A percentile compares a stretch with the other conserved stretches of the same genome.
These are phyloP conservation scores for Drosophila lacicola DNA, from an alignment of 2,888 invertebrate species.

Conservation along the genomic window DNA sequence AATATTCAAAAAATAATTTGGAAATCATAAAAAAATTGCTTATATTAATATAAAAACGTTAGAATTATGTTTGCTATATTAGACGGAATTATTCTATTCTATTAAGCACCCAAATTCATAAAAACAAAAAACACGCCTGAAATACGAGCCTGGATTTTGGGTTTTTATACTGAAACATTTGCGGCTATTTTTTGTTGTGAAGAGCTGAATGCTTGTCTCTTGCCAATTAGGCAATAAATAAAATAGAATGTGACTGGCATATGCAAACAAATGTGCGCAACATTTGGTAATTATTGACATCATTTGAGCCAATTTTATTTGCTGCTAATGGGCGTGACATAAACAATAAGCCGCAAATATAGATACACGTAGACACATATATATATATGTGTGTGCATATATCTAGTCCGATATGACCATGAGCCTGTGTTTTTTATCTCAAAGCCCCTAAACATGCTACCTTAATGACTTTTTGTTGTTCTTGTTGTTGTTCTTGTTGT, in stretches of 20 bases:
- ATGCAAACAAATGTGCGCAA: conserved; percentile 22
- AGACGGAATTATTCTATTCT: too few species aligned
- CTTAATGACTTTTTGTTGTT: conserved; percentile 42
- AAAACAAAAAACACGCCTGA: too few species aligned
- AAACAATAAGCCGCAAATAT: conserved; percentile 18
- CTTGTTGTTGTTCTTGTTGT: conserved; percentile 9
- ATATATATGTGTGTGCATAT: conserved; percentile 1
- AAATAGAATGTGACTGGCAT: conserved; percentile 12
- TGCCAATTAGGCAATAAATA: conserved; percentile 6
- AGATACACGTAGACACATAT: neutral
- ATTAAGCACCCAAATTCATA: too few species aligned
- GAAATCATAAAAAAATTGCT: too few species aligned
- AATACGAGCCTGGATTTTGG: too few species aligned
- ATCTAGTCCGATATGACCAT: conserved; percentile 7
- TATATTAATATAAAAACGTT: too few species aligned
- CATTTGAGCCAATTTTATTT: conserved; percentile 33
- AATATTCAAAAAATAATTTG: too few species aligned
- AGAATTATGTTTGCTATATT: too few species aligned
- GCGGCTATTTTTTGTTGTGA: too few species aligned
- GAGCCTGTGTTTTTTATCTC: conserved; percentile 32
- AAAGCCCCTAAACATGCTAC: conserved; percentile 17
- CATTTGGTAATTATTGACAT: conserved; percentile 55
- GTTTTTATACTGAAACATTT: too few species aligned
- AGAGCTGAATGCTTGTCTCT: neutral
- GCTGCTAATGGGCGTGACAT: conserved; percentile 30